A percentile compares a stretch with the other conserved stretches of the same genome.
Conservation (phyloP, 2,797 vertebrate genomes). For the Lacerta agilis region DNA sequence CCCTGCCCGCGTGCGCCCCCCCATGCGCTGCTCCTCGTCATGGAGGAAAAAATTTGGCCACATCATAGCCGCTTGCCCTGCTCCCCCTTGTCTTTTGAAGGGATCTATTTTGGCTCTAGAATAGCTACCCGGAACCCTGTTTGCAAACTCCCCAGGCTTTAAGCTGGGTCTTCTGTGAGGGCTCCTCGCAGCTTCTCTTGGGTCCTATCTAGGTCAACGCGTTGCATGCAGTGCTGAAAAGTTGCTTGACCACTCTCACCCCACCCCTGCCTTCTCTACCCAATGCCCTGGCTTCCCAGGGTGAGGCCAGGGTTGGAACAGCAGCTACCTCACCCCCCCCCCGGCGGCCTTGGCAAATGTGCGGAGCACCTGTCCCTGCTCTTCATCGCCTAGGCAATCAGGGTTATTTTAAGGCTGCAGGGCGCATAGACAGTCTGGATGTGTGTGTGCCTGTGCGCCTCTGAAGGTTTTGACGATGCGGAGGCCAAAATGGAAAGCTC, state of each 20-base stretch:
- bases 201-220: slow-evolving; percentile 35
- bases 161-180: slow-evolving; percentile 69
- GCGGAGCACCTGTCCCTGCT: slow-evolving; percentile 49
- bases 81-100: not conserved
- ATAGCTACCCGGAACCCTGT: not conserved
- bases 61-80: slow-evolving; percentile 75
- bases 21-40: slow-evolving; percentile 80
- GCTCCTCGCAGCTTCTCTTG: not conserved
- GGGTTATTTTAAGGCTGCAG: slow-evolving; percentile 62
- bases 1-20: slow-evolving; percentile 66
- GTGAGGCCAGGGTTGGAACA: not conserved
- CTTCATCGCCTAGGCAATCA: slow-evolving; percentile 42
- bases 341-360: slow-evolving; percentile 32
- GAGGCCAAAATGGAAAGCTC: not conserved
- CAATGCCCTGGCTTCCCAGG: slow-evolving; percentile 21
- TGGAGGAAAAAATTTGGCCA: slow-evolving; percentile 90
- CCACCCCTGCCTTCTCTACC: slow-evolving; percentile 6
- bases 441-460: not conserved
- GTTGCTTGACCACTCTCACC: not conserved
- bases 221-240: not conserved
- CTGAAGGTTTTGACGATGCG: slow-evolving; percentile 14
- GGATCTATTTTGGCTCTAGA: not conserved
- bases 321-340: not conserved
- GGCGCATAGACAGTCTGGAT: slow-evolving; percentile 41
- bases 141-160: slow-evolving; percentile 50